A percentile compares a stretch with the other conserved stretches of the same genome.
Evolutionary conservation across 2,797 vertebrate species (phyloP).

Genomic region (Alcedo quadribrachys): DNA sequence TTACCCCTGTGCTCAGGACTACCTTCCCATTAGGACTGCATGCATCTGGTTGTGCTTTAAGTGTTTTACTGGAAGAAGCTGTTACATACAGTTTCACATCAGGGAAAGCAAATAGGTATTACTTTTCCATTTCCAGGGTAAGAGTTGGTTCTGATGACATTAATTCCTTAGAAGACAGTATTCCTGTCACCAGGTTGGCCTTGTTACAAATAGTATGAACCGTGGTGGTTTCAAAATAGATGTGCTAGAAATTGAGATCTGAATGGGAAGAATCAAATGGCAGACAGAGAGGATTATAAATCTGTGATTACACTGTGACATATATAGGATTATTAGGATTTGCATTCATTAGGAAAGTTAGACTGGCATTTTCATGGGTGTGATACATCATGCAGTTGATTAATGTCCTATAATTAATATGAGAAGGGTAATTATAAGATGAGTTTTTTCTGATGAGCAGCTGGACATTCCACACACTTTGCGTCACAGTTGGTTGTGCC

Average conservation of each 20-base stretch:
- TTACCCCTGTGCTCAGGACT: background rate
- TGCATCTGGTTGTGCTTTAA: background rate
- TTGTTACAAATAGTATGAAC: background rate
- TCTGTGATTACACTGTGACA: background rate
- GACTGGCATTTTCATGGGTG: background rate
- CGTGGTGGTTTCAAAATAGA: background rate
- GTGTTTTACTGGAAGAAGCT: background rate
- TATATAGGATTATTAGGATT: constrained; percentile 32
- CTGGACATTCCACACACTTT: background rate
- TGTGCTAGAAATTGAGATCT: background rate
- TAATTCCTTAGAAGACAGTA: background rate
- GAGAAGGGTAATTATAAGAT: background rate
- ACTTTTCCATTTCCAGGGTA: background rate
- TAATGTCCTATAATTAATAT: background rate
- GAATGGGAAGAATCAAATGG: background rate
- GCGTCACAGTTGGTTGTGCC: background rate
- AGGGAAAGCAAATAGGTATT: background rate
- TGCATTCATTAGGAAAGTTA: constrained; percentile 19
- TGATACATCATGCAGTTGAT: background rate
- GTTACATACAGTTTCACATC: background rate
- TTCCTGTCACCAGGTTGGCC: background rate
- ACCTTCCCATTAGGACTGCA: background rate
- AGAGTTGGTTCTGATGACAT: background rate
- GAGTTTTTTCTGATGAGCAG: background rate
- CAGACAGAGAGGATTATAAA: constrained; percentile 1